A percentile compares a stretch with the other conserved stretches of the same genome.
Conservation (phyloP, 2,113 vertebrate species). For the Anolis carolinensis region DNA sequence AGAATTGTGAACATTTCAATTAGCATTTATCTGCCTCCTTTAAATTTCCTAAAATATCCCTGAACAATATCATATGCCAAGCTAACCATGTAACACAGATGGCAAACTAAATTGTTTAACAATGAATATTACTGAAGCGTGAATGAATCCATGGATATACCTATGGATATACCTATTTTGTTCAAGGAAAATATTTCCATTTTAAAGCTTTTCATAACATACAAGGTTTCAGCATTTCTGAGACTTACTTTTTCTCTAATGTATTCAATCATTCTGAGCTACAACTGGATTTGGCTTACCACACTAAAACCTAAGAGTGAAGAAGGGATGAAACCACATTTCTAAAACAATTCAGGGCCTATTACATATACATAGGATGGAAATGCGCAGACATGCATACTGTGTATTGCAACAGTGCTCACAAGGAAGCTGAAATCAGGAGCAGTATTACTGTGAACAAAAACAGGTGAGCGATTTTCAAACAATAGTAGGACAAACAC, state of each 20-base stretch:
- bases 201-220: not conserved
- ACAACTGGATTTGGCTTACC: not conserved
- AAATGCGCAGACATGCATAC: too few relatives aligned
- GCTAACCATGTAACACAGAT: not conserved
- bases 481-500: too few relatives aligned
- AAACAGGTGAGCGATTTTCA: too few relatives aligned
- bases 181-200: not conserved
- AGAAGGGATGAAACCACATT: not conserved
- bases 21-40: not conserved
- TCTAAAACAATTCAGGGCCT: too few relatives aligned
- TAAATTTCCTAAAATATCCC: slow-evolving; percentile 4
- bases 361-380: too few relatives aligned
- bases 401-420: too few relatives aligned
- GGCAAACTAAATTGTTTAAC: not conserved
- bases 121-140: not conserved
- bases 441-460: too few relatives aligned
- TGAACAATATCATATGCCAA: not conserved
- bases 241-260: not conserved
- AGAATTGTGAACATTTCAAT: slow-evolving; percentile 9
- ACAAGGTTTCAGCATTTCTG: not conserved
- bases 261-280: not conserved
- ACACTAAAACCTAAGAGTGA: not conserved
- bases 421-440: too few relatives aligned
- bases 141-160: not conserved
- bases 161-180: not conserved